Conservation (phyloP, 1,140 invertebrate species). For the Diabrotica undecimpunctata region DNA sequence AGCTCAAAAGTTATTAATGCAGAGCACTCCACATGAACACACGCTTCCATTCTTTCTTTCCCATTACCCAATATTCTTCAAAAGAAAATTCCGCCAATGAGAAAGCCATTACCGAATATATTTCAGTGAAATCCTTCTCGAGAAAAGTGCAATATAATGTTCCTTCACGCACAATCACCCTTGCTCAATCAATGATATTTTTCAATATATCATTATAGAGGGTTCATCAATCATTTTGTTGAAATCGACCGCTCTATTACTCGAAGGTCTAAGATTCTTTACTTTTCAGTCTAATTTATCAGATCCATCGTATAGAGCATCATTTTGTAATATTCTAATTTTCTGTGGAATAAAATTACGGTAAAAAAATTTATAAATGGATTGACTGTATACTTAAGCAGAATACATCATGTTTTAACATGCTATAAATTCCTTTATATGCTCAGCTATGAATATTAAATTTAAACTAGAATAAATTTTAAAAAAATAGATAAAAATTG, state of each 20-base stretch:
- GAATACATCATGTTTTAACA: too few relatives aligned
- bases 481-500: too few relatives aligned
- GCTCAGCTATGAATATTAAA: too few relatives aligned
- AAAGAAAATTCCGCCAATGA: background rate
- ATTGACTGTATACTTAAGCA: too few relatives aligned
- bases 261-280: constrained; percentile 1
- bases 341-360: too few relatives aligned
- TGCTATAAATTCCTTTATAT: too few relatives aligned
- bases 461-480: too few relatives aligned
- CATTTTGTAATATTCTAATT: too few relatives aligned
- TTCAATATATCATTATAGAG: background rate
- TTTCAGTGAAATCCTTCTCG: constrained; percentile 1
- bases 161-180: background rate
- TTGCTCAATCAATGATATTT: constrained; percentile 1
- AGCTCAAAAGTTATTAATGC: too few relatives aligned
- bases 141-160: constrained; percentile 2
- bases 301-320: background rate
- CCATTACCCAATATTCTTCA: background rate
- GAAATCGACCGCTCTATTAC: background rate
- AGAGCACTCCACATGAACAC: background rate
- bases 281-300: background rate
- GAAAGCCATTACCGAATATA: constrained; percentile 2
- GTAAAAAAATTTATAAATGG: too few relatives aligned
- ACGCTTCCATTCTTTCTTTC: background rate
- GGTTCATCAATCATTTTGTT: constrained; percentile 2